phyloP scores from a whole-genome alignment of 2,113 vertebrate genomes.

The Dascyllus trimaculatus region DNA sequence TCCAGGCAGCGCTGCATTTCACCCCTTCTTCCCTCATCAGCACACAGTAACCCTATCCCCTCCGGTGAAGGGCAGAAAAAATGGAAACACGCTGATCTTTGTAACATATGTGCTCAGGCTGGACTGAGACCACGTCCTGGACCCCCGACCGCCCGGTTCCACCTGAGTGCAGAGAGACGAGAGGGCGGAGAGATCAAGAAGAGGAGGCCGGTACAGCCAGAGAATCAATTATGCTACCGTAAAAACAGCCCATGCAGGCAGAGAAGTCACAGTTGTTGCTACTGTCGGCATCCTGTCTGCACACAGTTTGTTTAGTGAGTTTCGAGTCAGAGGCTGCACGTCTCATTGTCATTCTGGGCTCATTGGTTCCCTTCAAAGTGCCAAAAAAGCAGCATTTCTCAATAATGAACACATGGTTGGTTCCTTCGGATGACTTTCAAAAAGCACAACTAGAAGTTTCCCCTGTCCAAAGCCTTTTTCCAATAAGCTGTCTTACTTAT shows the following conservation, averaged over 20 bases:
- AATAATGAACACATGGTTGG: not conserved
- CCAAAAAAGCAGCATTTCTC: not conserved
- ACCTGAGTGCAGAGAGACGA: slow-evolving; percentile 68
- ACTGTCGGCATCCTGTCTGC: slow-evolving; percentile 24
- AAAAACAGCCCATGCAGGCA: slow-evolving; percentile 42
- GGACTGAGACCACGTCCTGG: slow-evolving; percentile 60
- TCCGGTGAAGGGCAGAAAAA: slow-evolving; percentile 51
- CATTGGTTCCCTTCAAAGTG: not conserved
- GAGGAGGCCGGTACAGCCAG: slow-evolving; percentile 37
- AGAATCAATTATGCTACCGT: slow-evolving; percentile 66
- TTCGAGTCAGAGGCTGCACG: not conserved
- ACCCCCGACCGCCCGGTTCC: slow-evolving; percentile 39
- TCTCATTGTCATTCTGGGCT: slow-evolving; percentile 2
- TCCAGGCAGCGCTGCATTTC: slow-evolving; percentile 86
- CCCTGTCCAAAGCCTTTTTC: slow-evolving; percentile 4
- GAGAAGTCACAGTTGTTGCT: slow-evolving; percentile 39
- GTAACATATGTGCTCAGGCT: slow-evolving; percentile 91
- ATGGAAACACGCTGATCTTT: slow-evolving; percentile 92
- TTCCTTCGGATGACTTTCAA: slow-evolving; percentile 22
- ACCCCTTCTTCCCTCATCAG: slow-evolving; percentile 90
- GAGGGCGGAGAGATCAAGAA: slow-evolving; percentile 53
- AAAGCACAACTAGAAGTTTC: slow-evolving; percentile 7
- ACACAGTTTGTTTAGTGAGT: not conserved
- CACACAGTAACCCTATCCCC: slow-evolving; percentile 88
- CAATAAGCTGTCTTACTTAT: slow-evolving; percentile 16